Evolutionary conservation across 2,113 vertebrate species (phyloP).

Genomic region (Miniopterus natalensis): DNA sequence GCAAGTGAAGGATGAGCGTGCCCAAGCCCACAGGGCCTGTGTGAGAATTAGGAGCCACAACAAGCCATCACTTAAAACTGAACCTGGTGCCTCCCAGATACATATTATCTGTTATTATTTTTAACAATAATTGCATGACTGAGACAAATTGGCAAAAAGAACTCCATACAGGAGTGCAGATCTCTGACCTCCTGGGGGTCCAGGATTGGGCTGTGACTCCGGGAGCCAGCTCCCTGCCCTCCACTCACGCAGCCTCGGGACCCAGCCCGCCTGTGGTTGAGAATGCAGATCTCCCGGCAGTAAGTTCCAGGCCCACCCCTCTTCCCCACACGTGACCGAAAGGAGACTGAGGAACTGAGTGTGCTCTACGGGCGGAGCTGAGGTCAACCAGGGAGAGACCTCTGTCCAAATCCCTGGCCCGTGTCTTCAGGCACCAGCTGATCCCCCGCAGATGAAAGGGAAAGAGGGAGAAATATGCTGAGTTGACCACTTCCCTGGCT

Average conservation of each 20-base stretch:
- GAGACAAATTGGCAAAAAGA: neutral
- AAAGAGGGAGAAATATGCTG: neutral
- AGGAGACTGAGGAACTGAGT: neutral
- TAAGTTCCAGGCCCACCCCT: neutral
- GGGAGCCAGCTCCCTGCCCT: too few species aligned
- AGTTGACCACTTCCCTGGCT: neutral
- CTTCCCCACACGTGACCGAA: neutral
- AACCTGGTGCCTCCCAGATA: neutral
- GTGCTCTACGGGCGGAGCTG: neutral
- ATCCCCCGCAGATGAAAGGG: neutral
- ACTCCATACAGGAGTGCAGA: neutral
- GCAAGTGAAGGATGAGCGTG: neutral
- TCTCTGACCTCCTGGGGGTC: neutral
- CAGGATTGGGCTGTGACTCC: neutral
- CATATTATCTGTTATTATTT: neutral
- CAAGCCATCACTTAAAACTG: neutral
- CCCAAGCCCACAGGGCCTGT: neutral
- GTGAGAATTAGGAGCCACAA: neutral
- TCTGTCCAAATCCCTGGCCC: neutral
- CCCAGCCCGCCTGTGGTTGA: neutral
- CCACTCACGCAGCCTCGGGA: neutral
- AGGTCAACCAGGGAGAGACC: neutral
- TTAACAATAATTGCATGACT: neutral
- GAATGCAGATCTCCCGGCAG: neutral
- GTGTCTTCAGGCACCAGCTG: neutral